phyloP scores from a whole-genome alignment of 2,888 invertebrate genomes.

The Sphaerolaimus hirsutus region DNA sequence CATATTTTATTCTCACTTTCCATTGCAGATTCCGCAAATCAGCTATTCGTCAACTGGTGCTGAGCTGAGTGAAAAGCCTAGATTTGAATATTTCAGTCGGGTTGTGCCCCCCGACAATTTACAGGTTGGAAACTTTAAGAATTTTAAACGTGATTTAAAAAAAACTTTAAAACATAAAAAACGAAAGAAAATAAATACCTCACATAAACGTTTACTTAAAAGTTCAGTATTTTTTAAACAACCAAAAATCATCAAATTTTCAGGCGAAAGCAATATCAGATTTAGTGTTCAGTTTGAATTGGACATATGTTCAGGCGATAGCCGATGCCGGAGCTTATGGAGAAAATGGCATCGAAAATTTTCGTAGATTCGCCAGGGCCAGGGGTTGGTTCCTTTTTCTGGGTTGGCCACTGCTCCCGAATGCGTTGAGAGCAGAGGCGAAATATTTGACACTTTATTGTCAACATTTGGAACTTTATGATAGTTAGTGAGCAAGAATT shows the following conservation, averaged over 20 bases:
- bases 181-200: not conserved
- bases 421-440: too few relatives aligned
- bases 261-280: conserved; percentile 39
- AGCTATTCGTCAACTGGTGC: conserved; percentile 48
- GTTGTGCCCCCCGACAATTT: conserved; percentile 48
- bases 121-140: conserved; percentile 26
- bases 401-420: too few relatives aligned
- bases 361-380: conserved; percentile 22
- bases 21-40: conserved; percentile 42
- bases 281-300: conserved; percentile 41
- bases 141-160: not conserved
- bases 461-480: too few relatives aligned
- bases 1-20: too few relatives aligned
- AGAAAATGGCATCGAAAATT: conserved; percentile 37
- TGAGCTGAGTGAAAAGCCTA: conserved; percentile 43
- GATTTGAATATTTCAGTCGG: conserved; percentile 44
- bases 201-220: not conserved
- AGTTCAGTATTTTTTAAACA: not conserved
- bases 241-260: conserved; percentile 29
- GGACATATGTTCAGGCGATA: conserved; percentile 51
- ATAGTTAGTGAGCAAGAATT: too few relatives aligned
- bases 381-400: conserved; percentile 9
- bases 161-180: not conserved
- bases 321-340: conserved; percentile 54
- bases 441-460: too few relatives aligned